Base-by-base conservation (phyloP, 2,113 vertebrate species). In the Neotoma lepida region DNA sequence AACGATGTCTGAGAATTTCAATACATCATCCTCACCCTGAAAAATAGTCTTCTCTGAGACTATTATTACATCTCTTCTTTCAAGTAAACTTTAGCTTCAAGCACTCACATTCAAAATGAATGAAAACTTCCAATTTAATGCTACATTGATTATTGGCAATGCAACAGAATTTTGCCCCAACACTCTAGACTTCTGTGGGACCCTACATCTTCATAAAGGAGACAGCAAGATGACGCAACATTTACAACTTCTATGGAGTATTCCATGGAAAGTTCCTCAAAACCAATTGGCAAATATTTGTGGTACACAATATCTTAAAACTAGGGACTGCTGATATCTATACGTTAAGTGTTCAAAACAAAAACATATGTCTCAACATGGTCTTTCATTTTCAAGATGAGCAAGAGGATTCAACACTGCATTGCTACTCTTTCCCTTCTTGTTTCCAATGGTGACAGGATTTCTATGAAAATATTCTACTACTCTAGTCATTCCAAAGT, bases 61-160 rank as follows among this genome's bases (percentile, higher is more conserved):
- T 87, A 86, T n/a, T 24, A 86, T 44, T 49, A 17, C 22, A 61
- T 92, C 41, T 89, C 18, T 70, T 89, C 41, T 92, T 89, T 89
- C 77, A 80, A 87, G 85, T 58, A 74, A 66, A 74, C 58, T 9
- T 91, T 74, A 76, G 90, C 63, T 41, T 93, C 35, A 89, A 71
- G 54, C 54, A 74, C 44, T 77, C 61, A 66, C 28, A 58, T 39
- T 86, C 58, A 80, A 49, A 33, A 88, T 68, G n/a, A 96, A 91
- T 86, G 88, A 93, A 91, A 89, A 46, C 89, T 81, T 89, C 49
- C 95, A 85, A 94, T 91, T 86, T 78, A 86, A 58, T 88, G 41
- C n/a, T 89, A 71, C 49, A 93, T 89, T 85, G 84, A 91, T 76
- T 64, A 96, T 49, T 61, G 81, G 41, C 30, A 78, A 35, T 56